Evolutionary conservation across 1,140 invertebrate species (phyloP), one percentile per base, ranked within the genome.

Genomic region (Leptinotarsa defecta): DNA sequence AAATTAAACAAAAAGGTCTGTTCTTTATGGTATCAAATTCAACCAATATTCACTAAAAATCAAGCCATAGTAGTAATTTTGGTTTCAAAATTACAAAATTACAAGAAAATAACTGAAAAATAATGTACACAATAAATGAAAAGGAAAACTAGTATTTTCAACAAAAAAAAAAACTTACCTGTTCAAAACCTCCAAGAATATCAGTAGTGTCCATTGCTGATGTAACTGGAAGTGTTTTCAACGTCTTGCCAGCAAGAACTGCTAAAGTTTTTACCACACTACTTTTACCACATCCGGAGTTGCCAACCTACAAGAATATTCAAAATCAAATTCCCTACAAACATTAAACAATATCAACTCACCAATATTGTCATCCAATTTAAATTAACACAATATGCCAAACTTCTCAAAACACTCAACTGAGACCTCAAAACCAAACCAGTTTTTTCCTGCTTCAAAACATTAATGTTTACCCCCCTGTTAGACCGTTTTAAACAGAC

Each of bases 161-260:
- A 43, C 11, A 73, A 71, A 76, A 73, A 71, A 76, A 73, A 71
- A 48, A 48, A 86, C 89, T 89, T 79, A 97, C 94, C 90, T 99
- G 97, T 90, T 99, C 96, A 86, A 98, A 99, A 57, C 96, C 95
- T 68, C 97, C 97, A 5, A 99, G 88, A 64, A 99, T 91, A 85
- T 99, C 97, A 1, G 94, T 95, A 0, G 97, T 97, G 83, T 99
- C 97, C 91, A 97, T 98, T 61, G 95, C 92, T 49, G 95, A 94
- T 83, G 95, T 98, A 17, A 98, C 92, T n/a, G 92, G 89, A 72
- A 99, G 86, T 1, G 94, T 91, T 79, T 91, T 89, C 3, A 99
- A 87, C 70, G 91, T 88, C 77, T 91, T 89, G 1, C 94, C 95
- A 1, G 90, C 89, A 3, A 98, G 83, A 77, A 91, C 88, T 0